Base-by-base conservation (phyloP, 2,113 vertebrate species). In the Pampusana beccarii region DNA sequence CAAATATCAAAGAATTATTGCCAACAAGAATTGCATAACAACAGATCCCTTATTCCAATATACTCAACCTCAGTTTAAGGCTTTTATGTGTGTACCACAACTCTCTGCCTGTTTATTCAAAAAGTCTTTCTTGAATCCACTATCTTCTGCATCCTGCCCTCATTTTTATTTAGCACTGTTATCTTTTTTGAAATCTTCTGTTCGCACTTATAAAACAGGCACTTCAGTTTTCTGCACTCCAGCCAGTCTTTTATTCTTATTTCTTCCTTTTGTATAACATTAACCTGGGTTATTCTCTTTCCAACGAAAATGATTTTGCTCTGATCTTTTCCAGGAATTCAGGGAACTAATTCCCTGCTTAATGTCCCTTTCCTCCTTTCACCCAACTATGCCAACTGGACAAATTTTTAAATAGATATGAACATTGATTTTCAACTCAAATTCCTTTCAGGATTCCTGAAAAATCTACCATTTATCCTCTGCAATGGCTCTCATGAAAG, bases 401-500 rank as follows among this genome's bases (percentile, higher is more conserved):
- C 16, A 74, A 74, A 79, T 42, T 82, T 61, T 56, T 70, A 82
- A 82, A 64, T 54, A 86, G 38, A 56, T 61, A 21, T 2, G 10
- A 23, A 65, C 6, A 16, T 28, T 44, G 50, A 65, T 56, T 86
- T 94, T 81, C 44, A 65, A 34, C 15, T 78, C 17, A 46, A 33
- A 4, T 75, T 91, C 25, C 25, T 72, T 29, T 6, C 31, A 53
- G 29, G 21, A 51, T 73, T 86, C 21, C 44, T 51, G 5, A 5
- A 29, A 64, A 48, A 54, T 34, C 13, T 51, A 19, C 14, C 10
- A 84, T 65, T 65, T 79, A n/a, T 58, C 53, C 6, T 42, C 33
- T 73, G 23, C n/a, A 75, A 25, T 1, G 1, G 3, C 4, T 53
- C 15, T 80, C 33, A 38, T 0, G 1, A 60, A 16, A 6, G 5